A percentile compares a stretch with the other conserved stretches of the same genome.
Conservation (phyloP, 2,797 vertebrate genomes). For the Myotis pilosus region DNA sequence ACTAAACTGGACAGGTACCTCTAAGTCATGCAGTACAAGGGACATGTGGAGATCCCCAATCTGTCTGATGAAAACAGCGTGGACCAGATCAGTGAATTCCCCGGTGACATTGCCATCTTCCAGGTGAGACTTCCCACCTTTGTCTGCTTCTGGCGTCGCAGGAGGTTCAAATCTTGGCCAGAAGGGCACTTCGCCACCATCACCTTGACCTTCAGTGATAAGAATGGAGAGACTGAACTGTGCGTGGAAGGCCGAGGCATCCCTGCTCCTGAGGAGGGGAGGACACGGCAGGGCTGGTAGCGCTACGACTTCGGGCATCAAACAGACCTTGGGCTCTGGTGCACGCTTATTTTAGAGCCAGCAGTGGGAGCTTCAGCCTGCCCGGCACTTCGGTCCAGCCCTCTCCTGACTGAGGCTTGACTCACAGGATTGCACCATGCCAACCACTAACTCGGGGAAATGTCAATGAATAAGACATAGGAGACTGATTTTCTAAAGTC, state of each 20-base stretch:
- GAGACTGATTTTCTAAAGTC: not conserved
- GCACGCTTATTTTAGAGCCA: slow-evolving; percentile 91
- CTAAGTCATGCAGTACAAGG: slow-evolving; percentile 92
- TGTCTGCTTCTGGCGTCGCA: too few relatives aligned
- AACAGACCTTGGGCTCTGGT: slow-evolving; percentile 97
- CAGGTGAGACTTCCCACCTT: too few relatives aligned
- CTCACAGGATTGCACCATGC: slow-evolving; percentile 80
- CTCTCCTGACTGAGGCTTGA: slow-evolving; percentile 76
- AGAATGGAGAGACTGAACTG: slow-evolving; percentile 92
- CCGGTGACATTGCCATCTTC: too few relatives aligned
- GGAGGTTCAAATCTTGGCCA: slow-evolving; percentile 98
- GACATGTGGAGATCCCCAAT: slow-evolving; percentile 93
- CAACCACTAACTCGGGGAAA: slow-evolving; percentile 64
- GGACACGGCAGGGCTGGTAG: slow-evolving; percentile 95
- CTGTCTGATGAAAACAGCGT: slow-evolving; percentile 97
- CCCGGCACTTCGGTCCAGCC: slow-evolving; percentile 34
- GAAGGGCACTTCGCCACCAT: slow-evolving; percentile 94
- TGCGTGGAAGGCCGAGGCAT: slow-evolving; percentile 92
- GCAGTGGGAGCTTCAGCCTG: not conserved
- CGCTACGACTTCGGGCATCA: slow-evolving; percentile 96
- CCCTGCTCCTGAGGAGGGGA: slow-evolving; percentile 92
- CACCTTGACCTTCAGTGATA: slow-evolving; percentile 90
- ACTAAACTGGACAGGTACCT: slow-evolving; percentile 92
- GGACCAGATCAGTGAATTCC: slow-evolving; percentile 71
- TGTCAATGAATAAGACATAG: not conserved